phyloP scores from a whole-genome alignment of 2,888 invertebrate genomes.

The Sussaba pulchella region DNA sequence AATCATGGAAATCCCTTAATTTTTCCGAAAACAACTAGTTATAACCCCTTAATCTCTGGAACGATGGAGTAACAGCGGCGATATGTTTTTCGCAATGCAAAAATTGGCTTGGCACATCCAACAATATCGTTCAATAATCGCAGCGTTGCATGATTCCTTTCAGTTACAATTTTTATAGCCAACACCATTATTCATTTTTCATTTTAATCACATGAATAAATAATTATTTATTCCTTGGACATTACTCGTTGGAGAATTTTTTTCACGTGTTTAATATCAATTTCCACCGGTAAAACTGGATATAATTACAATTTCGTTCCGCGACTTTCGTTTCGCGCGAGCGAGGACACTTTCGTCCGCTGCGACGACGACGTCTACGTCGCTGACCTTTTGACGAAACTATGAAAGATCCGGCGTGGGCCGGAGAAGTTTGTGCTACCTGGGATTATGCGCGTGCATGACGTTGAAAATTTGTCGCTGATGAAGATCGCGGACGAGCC shows the following conservation, averaged over 20 bases:
- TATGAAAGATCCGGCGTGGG: conserved; percentile 36
- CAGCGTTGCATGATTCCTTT: too few species aligned
- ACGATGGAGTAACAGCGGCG: conserved; percentile 3
- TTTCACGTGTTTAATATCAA: too few species aligned
- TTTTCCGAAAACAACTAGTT: too few species aligned
- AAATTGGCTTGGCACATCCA: too few species aligned
- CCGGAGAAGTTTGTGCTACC: neutral
- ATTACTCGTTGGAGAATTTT: too few species aligned
- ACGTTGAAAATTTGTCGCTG: neutral
- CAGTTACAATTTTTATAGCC: too few species aligned
- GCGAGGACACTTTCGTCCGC: conserved; percentile 34
- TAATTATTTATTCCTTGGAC: too few species aligned
- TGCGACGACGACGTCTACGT: conserved; percentile 10
- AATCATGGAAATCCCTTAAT: too few species aligned
- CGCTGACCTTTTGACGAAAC: conserved; percentile 42
- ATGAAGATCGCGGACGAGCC: conserved; percentile 28
- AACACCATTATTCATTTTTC: too few species aligned
- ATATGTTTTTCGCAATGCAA: neutral
- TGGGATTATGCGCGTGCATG: neutral
- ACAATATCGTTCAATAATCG: too few species aligned
- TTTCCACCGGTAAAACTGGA: conserved; percentile 13
- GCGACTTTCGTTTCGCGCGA: conserved; percentile 8
- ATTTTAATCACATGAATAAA: too few species aligned
- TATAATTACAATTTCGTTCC: conserved; percentile 7
- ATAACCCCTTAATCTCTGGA: conserved; percentile 39